These are phyloP conservation scores for Rafetus swinhoei DNA, from an alignment of 2,113 vertebrate genomes.

Conservation along the genomic window DNA sequence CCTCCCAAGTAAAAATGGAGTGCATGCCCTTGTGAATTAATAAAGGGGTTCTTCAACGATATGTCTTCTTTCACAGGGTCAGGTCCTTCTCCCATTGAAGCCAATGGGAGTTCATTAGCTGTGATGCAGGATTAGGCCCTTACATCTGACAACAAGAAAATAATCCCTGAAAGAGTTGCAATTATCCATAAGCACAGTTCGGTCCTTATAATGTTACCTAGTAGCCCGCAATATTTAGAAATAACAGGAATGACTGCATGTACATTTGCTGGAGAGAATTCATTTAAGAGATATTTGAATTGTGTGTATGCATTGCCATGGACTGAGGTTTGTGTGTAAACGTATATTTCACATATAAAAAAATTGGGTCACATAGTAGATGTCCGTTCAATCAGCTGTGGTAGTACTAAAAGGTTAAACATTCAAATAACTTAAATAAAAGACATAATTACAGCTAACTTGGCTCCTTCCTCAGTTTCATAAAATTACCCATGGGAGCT, in stretches of 20 bases:
- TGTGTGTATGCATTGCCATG: background rate
- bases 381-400: background rate
- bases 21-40: background rate
- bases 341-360: background rate
- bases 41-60: background rate
- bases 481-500: constrained; percentile 17
- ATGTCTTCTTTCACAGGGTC: background rate
- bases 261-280: background rate
- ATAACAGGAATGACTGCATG: background rate
- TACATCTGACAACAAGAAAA: background rate
- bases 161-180: background rate
- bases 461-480: background rate
- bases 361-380: background rate
- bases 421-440: constrained; percentile 1
- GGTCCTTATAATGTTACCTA: background rate
- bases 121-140: background rate
- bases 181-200: background rate
- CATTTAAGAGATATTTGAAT: background rate
- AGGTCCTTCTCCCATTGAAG: background rate
- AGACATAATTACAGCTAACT: background rate
- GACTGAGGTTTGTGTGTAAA: background rate
- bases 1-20: background rate
- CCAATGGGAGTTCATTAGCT: background rate
- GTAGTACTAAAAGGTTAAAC: background rate
- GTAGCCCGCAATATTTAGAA: background rate